Conservation (phyloP, 2,113 vertebrate species). For the Antigone vipio region DNA sequence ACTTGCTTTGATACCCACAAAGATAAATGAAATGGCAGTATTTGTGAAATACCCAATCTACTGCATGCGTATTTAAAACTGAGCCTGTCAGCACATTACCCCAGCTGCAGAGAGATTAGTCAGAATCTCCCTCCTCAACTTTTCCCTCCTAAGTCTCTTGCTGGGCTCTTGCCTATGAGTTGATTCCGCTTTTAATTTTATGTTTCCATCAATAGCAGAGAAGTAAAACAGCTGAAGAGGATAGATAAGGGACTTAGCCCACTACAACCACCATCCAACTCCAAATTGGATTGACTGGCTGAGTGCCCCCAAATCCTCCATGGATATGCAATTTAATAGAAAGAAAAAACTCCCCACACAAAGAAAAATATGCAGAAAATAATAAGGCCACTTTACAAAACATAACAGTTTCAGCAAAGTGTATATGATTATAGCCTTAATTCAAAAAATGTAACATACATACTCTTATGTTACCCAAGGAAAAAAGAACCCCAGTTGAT, state of each 20-base stretch:
- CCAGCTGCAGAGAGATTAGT: constrained; percentile 15
- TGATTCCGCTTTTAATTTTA: constrained; percentile 41
- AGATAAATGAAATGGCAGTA: not conserved
- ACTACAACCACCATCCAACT: not conserved
- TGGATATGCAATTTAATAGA: constrained; percentile 42
- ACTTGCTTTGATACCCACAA: not conserved
- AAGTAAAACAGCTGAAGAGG: constrained; percentile 59
- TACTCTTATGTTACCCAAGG: not conserved
- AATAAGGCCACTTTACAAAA: constrained; percentile 17
- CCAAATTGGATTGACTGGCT: constrained; percentile 59
- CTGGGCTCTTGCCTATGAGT: not conserved
- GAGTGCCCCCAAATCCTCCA: constrained; percentile 53
- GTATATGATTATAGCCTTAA: not conserved
- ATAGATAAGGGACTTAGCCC: constrained; percentile 64
- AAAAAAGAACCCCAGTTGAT: not conserved
- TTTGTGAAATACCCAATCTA: not conserved
- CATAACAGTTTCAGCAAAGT: not conserved
- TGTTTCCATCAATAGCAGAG: constrained; percentile 15
- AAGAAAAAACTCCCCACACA: not conserved
- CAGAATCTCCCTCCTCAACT: constrained; percentile 2
- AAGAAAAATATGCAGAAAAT: constrained; percentile 24
- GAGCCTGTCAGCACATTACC: not conserved
- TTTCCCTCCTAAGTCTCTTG: not conserved
- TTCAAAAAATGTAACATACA: not conserved
- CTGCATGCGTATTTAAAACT: not conserved